These are phyloP conservation scores for Pangasius djambal DNA, from an alignment of 2,797 vertebrate genomes.

Conservation along the genomic window DNA sequence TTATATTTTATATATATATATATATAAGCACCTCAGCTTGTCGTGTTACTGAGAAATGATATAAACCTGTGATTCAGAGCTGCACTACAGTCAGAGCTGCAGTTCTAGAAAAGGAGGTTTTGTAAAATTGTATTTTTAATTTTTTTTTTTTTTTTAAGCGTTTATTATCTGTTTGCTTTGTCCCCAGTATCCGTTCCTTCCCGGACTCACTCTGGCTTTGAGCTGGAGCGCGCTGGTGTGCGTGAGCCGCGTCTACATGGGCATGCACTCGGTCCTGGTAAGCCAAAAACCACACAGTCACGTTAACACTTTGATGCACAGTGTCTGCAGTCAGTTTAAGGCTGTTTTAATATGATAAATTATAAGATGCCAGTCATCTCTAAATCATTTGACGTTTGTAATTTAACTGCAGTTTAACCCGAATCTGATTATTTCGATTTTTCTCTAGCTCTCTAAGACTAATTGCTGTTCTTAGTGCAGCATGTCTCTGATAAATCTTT, in stretches of 20 bases:
- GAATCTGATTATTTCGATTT: too few species aligned
- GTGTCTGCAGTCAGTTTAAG: background rate
- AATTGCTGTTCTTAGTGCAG: background rate
- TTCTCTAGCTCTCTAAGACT: too few species aligned
- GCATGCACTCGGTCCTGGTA: slow-evolving; percentile 99
- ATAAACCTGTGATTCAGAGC: background rate
- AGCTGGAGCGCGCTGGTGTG: slow-evolving; percentile 95
- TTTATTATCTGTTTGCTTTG: background rate
- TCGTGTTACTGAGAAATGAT: background rate
- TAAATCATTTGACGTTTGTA: background rate
- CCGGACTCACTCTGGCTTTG: slow-evolving; percentile 84
- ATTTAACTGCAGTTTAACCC: too few species aligned
- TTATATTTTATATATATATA: too few species aligned
- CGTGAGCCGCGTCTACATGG: slow-evolving; percentile 96
- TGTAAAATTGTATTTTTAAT: too few species aligned
- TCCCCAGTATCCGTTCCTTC: slow-evolving; percentile 84
- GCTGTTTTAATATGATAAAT: background rate
- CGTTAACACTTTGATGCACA: background rate
- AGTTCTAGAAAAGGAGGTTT: background rate
- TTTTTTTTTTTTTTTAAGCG: background rate
- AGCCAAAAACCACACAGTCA: slow-evolving; percentile 56
- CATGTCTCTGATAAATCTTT: background rate
- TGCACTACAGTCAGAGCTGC: background rate
- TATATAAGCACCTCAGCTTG: too few species aligned
- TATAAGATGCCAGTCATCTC: too few species aligned